Base-by-base conservation (phyloP, 2,888 invertebrate genomes). In the Hemicrepidius hirtus region DNA sequence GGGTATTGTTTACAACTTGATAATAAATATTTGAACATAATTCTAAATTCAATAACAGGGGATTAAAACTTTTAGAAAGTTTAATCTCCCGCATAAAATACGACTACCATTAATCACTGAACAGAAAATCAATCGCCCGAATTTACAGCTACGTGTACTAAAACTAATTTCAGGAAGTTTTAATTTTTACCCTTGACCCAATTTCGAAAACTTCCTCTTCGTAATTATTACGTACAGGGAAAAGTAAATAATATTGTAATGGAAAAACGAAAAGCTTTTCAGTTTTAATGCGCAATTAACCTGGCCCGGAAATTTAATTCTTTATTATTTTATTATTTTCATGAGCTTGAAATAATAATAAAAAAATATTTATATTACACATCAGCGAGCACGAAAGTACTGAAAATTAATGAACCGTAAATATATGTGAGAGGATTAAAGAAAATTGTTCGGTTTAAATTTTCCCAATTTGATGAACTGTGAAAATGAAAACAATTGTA, bases 11-110 rank as follows among this genome's bases (percentile, higher is more conserved):
- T 44, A 18, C 44, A 44, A 44, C 44, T 44, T 18, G 44, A 44
- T 44, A 44, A 44, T 32, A 32, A 44, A 44, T 44, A 44, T 44
- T 44, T 44, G 28, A n/a, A 53, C 28, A 32, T 13, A 53, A 13
- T 21, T 53, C 28, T 53, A 53, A 13, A 32, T 13, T 57, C 37
- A 57, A 57, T 57, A 50, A n/a, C 50, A 24, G 50, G 50, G 57
- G 57, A 57, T 57, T 57, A 57, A 55, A 57, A 57, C 37, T 57
- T 57, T 18, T 18, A 37, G 53, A 53, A 57, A 28, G 20, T 57
- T 57, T 57, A 57, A 57, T 57, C 57, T 57, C 28, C 13, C 18
- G 57, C 18, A 20, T 57, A 28, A 57, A 57, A 57, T 57, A 57
- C 35, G 13, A 35, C 37, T 37, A 18, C 57, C 57, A 57, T 57